A percentile compares a stretch with the other conserved stretches of the same genome.
phyloP scores from a whole-genome alignment of 2,888 invertebrate species.

The Drosophila nr. perissopoda region DNA sequence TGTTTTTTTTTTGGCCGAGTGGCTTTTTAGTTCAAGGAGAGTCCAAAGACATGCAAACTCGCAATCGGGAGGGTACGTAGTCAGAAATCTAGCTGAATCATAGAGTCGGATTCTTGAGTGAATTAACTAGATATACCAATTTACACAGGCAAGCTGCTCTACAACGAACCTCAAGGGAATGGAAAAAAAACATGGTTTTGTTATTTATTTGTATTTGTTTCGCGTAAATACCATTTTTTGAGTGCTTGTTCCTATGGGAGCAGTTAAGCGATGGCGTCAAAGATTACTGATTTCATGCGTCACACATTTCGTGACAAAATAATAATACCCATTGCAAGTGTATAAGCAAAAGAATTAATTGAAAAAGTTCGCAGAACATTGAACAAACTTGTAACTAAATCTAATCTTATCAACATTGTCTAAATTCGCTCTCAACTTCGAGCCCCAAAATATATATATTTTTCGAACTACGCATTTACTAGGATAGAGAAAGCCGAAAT shows the following conservation, averaged over 20 bases:
- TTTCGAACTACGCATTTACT: neutral
- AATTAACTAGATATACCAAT: neutral
- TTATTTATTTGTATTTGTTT: neutral
- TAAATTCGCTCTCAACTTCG: neutral
- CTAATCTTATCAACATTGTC: slow-evolving; percentile 19
- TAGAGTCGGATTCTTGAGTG: neutral
- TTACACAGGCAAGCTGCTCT: neutral
- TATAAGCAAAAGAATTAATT: neutral
- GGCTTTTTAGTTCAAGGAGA: neutral
- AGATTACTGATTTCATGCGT: neutral
- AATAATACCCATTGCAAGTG: neutral
- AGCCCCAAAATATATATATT: neutral
- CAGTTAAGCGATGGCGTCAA: neutral
- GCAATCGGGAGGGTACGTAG: slow-evolving; percentile 30
- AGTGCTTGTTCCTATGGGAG: neutral
- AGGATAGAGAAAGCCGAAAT: neutral
- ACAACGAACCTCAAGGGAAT: neutral
- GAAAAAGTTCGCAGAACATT: slow-evolving; percentile 1
- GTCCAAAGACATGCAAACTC: slow-evolving; percentile 20
- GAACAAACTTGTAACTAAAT: neutral
- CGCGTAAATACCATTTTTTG: neutral
- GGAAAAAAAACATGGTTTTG: neutral
- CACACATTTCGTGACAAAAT: neutral
- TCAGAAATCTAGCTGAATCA: slow-evolving; percentile 29
- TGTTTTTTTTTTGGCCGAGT: slow-evolving; percentile 2